These are phyloP conservation scores for Capromys pilorides DNA, from an alignment of 2,797 vertebrate genomes.

Conservation along the genomic window DNA sequence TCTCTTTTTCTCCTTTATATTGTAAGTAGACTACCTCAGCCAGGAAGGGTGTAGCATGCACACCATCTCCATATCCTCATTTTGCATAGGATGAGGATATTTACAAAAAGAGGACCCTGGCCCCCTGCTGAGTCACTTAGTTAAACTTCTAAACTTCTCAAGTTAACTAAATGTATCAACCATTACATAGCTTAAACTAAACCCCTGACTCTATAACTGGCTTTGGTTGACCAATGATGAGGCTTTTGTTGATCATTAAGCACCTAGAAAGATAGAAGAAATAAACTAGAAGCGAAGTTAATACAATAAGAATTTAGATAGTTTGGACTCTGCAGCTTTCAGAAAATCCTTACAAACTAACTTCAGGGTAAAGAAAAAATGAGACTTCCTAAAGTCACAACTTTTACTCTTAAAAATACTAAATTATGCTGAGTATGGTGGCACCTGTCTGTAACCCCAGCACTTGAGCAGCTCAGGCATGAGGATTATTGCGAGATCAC, in stretches of 20 bases:
- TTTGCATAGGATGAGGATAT: too few species aligned
- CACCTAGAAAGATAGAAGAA: constrained; percentile 3
- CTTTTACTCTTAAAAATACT: constrained; percentile 30
- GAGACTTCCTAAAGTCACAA: not conserved
- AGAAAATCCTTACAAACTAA: not conserved
- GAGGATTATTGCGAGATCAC: not conserved
- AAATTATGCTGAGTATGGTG: not conserved
- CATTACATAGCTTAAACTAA: constrained; percentile 38
- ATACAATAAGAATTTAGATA: not conserved
- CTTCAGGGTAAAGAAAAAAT: not conserved
- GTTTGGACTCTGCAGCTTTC: not conserved
- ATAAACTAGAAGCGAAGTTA: constrained; percentile 8
- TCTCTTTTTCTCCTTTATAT: too few species aligned
- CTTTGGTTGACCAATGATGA: not conserved
- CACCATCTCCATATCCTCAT: too few species aligned
- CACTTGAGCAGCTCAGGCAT: not conserved
- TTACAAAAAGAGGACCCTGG: too few species aligned
- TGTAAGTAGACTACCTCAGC: too few species aligned
- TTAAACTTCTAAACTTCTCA: too few species aligned
- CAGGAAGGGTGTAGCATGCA: too few species aligned
- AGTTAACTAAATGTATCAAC: too few species aligned
- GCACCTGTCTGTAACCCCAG: not conserved
- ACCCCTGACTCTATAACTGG: not conserved
- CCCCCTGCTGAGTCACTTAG: too few species aligned
- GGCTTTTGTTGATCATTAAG: constrained; percentile 32